phyloP scores from a whole-genome alignment of 2,797 vertebrate genomes.

The Telmatherina bonti region DNA sequence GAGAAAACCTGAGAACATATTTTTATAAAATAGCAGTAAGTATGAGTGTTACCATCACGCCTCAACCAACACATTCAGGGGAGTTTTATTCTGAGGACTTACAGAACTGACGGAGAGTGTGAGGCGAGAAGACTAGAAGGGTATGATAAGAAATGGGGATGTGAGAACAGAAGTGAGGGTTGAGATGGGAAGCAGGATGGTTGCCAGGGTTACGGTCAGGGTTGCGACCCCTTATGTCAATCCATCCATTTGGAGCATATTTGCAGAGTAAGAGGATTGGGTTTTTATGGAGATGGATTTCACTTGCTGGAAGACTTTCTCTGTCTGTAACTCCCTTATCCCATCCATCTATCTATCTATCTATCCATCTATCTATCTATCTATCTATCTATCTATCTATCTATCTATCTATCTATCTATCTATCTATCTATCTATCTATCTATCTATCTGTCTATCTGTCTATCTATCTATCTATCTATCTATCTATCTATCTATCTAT shows the following conservation, averaged over 20 bases:
- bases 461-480: too few species aligned
- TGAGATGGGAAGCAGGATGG: conserved; percentile 41
- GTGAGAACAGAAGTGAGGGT: conserved; percentile 11
- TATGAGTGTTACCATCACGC: conserved; percentile 27
- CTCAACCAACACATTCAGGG: conserved; percentile 24
- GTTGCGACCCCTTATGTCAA: conserved; percentile 67
- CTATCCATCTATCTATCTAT: too few species aligned
- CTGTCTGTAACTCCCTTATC: conserved; percentile 5
- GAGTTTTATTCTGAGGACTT: conserved; percentile 19
- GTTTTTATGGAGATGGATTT: conserved; percentile 77
- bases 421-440: too few species aligned
- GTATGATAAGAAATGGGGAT: conserved; percentile 24
- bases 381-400: too few species aligned
- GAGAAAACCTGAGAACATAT: conserved; percentile 9
- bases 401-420: too few species aligned
- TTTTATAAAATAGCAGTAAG: too few species aligned
- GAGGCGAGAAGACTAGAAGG: conserved; percentile 18
- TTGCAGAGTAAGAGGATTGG: conserved; percentile 70
- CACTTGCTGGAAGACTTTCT: conserved; percentile 51
- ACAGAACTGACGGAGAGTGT: conserved; percentile 21
- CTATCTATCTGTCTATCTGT: too few species aligned
- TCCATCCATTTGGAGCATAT: conserved; percentile 74
- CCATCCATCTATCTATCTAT: too few species aligned
- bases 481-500: too few species aligned
- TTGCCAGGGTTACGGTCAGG: conserved; percentile 71